A percentile compares a stretch with the other conserved stretches of the same genome.
These are phyloP conservation scores for Opisthograptis luteolata DNA, from an alignment of 2,888 invertebrate genomes.

Conservation along the genomic window DNA sequence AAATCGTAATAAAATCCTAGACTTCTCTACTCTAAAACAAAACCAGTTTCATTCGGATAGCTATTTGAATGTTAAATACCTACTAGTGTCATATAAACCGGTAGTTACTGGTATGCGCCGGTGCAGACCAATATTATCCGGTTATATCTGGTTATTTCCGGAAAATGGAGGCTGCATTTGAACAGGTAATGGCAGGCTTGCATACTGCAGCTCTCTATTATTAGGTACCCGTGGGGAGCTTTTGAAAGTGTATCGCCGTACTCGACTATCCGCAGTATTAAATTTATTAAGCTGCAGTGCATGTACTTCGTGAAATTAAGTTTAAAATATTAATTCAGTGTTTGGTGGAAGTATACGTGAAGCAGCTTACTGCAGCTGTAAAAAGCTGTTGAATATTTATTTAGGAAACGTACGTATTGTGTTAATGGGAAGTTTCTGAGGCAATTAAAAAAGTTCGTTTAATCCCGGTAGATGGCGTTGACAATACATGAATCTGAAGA, in stretches of 20 bases:
- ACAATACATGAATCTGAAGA: no score
- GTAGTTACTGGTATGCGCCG: conserved; percentile 15
- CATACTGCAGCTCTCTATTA: conserved; percentile 1
- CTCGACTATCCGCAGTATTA: neutral
- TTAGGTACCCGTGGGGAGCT: neutral
- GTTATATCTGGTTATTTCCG: conserved; percentile 13
- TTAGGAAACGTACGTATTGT: no score
- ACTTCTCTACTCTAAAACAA: neutral
- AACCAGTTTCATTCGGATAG: neutral
- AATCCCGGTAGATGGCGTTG: no score
- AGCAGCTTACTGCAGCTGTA: no score
- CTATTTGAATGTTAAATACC: conserved; percentile 7
- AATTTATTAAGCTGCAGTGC: conserved; percentile 10
- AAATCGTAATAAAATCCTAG: no score
- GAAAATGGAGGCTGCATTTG: neutral
- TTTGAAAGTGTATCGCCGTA: conserved; percentile 1
- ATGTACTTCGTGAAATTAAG: no score
- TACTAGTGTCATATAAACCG: conserved; percentile 9
- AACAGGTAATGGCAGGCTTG: conserved; percentile 1
- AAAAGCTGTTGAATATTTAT: no score
- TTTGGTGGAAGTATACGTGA: no score
- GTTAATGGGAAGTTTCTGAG: no score
- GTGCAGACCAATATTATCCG: conserved; percentile 6
- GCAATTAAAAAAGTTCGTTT: no score
- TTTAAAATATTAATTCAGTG: no score